Conservation (phyloP, 2,888 invertebrate genomes). For the Heliconius hortense region DNA sequence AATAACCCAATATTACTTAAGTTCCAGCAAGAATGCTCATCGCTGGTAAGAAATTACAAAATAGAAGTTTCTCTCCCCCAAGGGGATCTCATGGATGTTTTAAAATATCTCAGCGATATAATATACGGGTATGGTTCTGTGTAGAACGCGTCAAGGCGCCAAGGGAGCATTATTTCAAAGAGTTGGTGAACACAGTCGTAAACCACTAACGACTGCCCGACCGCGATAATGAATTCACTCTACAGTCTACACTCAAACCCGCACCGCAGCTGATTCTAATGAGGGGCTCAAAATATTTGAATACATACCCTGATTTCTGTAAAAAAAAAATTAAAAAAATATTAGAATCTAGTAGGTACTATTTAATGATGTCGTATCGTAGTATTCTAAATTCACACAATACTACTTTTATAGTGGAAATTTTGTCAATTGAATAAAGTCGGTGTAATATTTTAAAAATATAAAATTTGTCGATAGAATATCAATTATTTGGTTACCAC, state of each 20-base stretch:
- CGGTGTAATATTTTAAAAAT: background rate
- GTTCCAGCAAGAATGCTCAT: background rate
- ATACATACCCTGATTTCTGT: slow-evolving; percentile 48
- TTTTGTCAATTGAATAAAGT: background rate
- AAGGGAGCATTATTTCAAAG: slow-evolving; percentile 73
- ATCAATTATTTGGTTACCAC: slow-evolving; percentile 14
- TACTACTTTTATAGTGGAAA: background rate
- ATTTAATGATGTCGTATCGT: background rate
- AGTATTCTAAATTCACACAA: background rate
- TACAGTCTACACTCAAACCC: slow-evolving; percentile 64
- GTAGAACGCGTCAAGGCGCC: slow-evolving; percentile 57
- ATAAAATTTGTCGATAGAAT: slow-evolving; percentile 23
- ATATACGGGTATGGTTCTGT: slow-evolving; percentile 39
- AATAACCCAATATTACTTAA: slow-evolving; percentile 23
- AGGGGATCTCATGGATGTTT: slow-evolving; percentile 31
- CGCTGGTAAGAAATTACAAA: slow-evolving; percentile 26
- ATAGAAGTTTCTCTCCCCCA: slow-evolving; percentile 21
- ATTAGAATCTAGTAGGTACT: slow-evolving; percentile 33
- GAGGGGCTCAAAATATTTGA: slow-evolving; percentile 58
- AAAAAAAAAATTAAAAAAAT: slow-evolving; percentile 48
- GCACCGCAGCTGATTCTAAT: slow-evolving; percentile 58
- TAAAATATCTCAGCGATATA: slow-evolving; percentile 37
- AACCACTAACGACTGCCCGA: slow-evolving; percentile 76
- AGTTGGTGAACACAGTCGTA: slow-evolving; percentile 71
- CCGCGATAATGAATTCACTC: slow-evolving; percentile 75